Percentiles rank a stretch among this genome's conserved stretches.
Evolutionary conservation across 1,140 invertebrate species (phyloP).

Genomic region (Laodelphax striatellus): DNA sequence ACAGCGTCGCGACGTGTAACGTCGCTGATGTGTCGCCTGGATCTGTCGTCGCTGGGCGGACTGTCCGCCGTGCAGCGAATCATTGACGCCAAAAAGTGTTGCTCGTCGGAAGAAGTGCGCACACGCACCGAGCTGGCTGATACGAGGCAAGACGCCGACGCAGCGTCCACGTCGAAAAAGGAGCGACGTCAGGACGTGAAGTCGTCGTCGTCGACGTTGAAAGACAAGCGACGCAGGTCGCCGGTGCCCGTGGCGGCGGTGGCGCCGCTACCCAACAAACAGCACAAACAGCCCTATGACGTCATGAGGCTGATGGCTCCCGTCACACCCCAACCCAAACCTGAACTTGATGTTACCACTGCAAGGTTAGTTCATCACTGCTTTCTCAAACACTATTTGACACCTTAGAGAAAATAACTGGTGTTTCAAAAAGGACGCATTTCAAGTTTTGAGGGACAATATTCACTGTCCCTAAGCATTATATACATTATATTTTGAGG

Average conservation of each 20-base stretch:
- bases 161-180: slow-evolving; percentile 6
- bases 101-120: slow-evolving; percentile 32
- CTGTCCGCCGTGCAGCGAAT: slow-evolving; percentile 26
- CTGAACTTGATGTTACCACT: not conserved
- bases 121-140: slow-evolving; percentile 37
- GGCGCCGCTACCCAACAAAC: slow-evolving; percentile 29
- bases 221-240: slow-evolving; percentile 4
- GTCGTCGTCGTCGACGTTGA: not conserved
- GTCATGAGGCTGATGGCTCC: not conserved
- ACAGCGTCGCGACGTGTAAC: too few species aligned
- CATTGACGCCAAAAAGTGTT: slow-evolving; percentile 21
- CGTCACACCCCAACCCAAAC: not conserved
- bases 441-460: too few species aligned
- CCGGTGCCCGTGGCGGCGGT: slow-evolving; percentile 23
- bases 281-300: slow-evolving; percentile 27
- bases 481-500: too few species aligned
- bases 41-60: slow-evolving; percentile 8
- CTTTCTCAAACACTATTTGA: too few species aligned
- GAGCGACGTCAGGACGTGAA: slow-evolving; percentile 3
- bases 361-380: slow-evolving; percentile 1
- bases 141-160: slow-evolving; percentile 35
- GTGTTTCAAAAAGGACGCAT: too few species aligned
- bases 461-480: too few species aligned
- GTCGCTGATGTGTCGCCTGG: slow-evolving; percentile 14
- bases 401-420: too few species aligned